Percentiles rank a stretch among this genome's conserved stretches.
Evolutionary conservation across 2,113 vertebrate genomes (phyloP).

Genomic region (Plotosus lineatus): DNA sequence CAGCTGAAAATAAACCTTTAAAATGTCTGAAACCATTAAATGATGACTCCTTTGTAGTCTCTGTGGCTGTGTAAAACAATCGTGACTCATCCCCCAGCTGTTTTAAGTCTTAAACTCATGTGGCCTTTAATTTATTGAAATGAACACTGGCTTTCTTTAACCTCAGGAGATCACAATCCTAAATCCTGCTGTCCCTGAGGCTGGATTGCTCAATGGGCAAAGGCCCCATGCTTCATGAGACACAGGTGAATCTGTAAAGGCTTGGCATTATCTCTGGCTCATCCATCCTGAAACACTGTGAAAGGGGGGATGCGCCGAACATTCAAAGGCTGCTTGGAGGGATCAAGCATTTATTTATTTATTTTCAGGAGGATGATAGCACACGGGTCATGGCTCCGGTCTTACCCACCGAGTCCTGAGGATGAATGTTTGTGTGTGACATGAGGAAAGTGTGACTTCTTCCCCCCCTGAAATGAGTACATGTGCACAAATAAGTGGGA

Average conservation of each 20-base stretch:
- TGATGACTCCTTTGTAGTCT: neutral
- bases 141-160: constrained; percentile 23
- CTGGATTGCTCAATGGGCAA: constrained; percentile 32
- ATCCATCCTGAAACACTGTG: constrained; percentile 58
- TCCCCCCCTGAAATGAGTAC: neutral
- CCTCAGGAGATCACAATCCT: constrained; percentile 13
- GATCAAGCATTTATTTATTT: too few species aligned
- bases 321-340: constrained; percentile 61
- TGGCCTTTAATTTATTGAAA: constrained; percentile 52
- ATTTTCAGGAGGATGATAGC: neutral
- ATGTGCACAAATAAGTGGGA: neutral
- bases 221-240: constrained; percentile 48
- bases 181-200: constrained; percentile 25
- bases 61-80: constrained; percentile 3
- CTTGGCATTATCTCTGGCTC: constrained; percentile 46
- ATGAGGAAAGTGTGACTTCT: neutral
- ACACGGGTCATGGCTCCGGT: constrained; percentile 15
- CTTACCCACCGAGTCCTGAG: constrained; percentile 9
- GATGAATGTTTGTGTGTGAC: neutral
- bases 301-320: constrained; percentile 53
- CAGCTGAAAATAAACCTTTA: neutral
- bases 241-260: constrained; percentile 58
- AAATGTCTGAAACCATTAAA: constrained; percentile 3
- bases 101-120: constrained; percentile 20
- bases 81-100: constrained; percentile 6